These are phyloP conservation scores for Aspidiotus destructor DNA, from an alignment of 2,888 invertebrate genomes.

Conservation along the genomic window DNA sequence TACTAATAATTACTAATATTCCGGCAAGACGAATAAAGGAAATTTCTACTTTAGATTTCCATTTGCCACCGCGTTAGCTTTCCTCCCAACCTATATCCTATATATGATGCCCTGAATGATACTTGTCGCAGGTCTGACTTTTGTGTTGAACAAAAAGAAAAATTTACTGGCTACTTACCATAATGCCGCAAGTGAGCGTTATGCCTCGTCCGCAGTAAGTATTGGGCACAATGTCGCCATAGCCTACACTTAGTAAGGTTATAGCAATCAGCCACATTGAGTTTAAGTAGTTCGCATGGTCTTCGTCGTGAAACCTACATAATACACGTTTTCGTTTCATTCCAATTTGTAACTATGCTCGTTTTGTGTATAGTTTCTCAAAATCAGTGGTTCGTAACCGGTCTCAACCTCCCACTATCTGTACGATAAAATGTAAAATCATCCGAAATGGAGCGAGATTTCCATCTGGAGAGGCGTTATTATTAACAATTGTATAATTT, in stretches of 20 bases:
- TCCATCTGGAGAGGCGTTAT: too few relatives aligned
- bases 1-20: constrained; percentile 31
- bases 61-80: constrained; percentile 23
- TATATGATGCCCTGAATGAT: too few relatives aligned
- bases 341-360: constrained; percentile 14
- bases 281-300: constrained; percentile 96
- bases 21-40: constrained; percentile 2
- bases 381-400: constrained; percentile 28
- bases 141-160: constrained; percentile 6
- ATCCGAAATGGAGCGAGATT: too few relatives aligned
- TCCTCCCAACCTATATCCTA: background rate
- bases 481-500: too few relatives aligned
- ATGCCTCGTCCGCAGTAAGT: constrained; percentile 99
- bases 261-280: constrained; percentile 99
- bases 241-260: constrained; percentile 99
- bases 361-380: constrained; percentile 12
- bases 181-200: constrained; percentile 97
- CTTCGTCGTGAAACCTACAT: constrained; percentile 90
- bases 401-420: background rate
- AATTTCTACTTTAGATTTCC: background rate
- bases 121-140: background rate
- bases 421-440: too few relatives aligned
- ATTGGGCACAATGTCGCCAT: constrained; percentile 99
- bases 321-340: constrained; percentile 32
- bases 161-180: constrained; percentile 61